Evolutionary conservation across 2,113 vertebrate genomes (phyloP), one percentile per base, ranked within the genome.

Genomic region (Cyrtonyx montezumae): DNA sequence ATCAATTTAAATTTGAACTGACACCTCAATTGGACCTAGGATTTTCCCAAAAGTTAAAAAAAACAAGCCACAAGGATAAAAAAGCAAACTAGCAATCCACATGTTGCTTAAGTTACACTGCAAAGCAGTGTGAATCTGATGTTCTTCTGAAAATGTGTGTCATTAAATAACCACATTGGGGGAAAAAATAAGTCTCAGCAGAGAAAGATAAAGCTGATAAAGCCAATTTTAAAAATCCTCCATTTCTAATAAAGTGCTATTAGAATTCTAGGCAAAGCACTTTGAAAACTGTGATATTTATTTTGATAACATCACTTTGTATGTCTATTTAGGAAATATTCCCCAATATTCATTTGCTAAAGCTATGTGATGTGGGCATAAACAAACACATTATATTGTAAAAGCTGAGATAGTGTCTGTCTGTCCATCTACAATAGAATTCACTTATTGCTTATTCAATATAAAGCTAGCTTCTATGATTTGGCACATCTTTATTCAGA

Each of bases 401-500:
- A 74, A 83, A 85, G 62, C 61, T 90, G 46, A 61, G 75, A 74
- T 7, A 74, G 43, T 37, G 85, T 74, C 90, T 85, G 82, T 93
- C 93, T 89, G 94, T 95, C 90, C 78, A 34, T 11, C 78, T 71
- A 13, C 59, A 49, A 71, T 11, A 70, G 78, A 93, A 94, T 74
- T 90, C 87, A 88, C 43, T 87, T 84, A 91, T 36, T 97, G 90
- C 87, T 92, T 96, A 77, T 96, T 96, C 93, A 79, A 37, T 92
- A 93, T 67, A 86, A 90, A 89, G 62, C 79, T 80, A 53, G 73
- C 84, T 73, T 58, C 49, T 34, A 26, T 56, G 58, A 91, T 94
- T 91, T 87, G 94, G 79, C 95, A 94, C 90, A 83, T 96, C 90
- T 95, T 87, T 97, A 87, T 96, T 95, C 95, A 94, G 90, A 96